Conservation (phyloP, 2,888 invertebrate genomes). For the Trichopria drosophilae region DNA sequence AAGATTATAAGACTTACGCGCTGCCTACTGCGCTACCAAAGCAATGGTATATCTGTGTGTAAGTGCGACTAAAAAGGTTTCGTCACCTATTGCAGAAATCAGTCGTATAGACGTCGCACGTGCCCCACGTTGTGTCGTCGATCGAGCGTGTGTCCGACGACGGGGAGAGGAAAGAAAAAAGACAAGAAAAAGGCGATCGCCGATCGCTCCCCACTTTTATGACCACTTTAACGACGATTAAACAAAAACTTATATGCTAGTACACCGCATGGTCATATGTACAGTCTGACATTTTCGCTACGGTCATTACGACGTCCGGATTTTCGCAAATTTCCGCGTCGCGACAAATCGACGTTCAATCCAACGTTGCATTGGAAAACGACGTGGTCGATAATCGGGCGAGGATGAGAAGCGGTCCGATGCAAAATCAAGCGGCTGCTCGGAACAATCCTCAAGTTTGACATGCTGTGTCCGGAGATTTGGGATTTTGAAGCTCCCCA, state of each 20-base stretch:
- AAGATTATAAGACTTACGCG: conserved; percentile 57
- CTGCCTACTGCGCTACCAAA: conserved; percentile 52
- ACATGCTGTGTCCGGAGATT: conserved; percentile 65
- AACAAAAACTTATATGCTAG: no score
- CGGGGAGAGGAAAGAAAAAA: no score
- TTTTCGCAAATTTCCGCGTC: neutral
- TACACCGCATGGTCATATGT: no score
- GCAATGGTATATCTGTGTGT: conserved; percentile 17
- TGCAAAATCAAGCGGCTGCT: conserved; percentile 16
- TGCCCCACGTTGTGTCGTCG: neutral
- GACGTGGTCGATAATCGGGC: neutral
- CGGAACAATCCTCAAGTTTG: conserved; percentile 13
- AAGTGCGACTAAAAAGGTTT: neutral
- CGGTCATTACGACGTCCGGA: no score
- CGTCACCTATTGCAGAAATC: neutral
- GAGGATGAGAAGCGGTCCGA: neutral
- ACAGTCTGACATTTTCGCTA: no score
- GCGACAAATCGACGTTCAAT: neutral
- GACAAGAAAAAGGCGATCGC: no score
- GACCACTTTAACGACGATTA: no score
- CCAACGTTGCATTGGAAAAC: neutral
- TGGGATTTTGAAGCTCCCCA: conserved; percentile 61
- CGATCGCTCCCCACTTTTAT: no score
- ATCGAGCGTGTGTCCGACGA: no score
- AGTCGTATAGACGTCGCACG: no score